Evolutionary conservation across 2,113 vertebrate genomes (phyloP), one percentile per base, ranked within the genome.

Genomic region (Petaurus breviceps): DNA sequence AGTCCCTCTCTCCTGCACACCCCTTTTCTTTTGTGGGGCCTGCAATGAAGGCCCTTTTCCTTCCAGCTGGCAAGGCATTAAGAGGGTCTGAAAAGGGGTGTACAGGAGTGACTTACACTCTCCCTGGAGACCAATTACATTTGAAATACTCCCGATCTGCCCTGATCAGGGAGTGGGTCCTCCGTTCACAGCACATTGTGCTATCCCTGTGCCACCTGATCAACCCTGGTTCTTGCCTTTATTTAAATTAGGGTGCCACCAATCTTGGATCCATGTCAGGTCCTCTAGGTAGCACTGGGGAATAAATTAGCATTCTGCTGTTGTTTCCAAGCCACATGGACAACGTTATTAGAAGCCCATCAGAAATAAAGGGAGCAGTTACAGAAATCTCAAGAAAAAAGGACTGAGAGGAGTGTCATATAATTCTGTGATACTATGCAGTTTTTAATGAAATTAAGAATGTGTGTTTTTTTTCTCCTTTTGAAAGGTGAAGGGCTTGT

Each of bases 301-400:
- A 98, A 98, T 98, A 98, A 98, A 99, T 99, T 99, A 99, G 96
- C 98, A 99, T 98, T 98, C 98, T 98, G 97, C 97, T 98, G 98
- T 98, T 98, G 96, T 98, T 98, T 94, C 98, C 98, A 98, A 98
- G 98, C 98, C 98, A 98, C 98, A 99, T 98, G 98, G 98, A 98
- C 98, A 98, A 96, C 97, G 97, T 98, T 98, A 98, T 98, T 98
- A 98, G 97, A 97, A 98, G 98, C 97, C 97, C 97, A 98, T 98
- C 98, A 98, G 98, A 98, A 98, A 98, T 98, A 98, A 98, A 98
- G 95, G 96, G 92, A 95, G 94, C 92, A 14, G 95, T 98, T 98
- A 97, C 95, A 97, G 98, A 98, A 98, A 97, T 98, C 97, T 98
- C 95, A 97, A 97, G 97, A 98, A 98, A 98, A 98, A 97, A 98